Conservation (phyloP, 2,888 invertebrate species). For the Euzetes globulus region DNA sequence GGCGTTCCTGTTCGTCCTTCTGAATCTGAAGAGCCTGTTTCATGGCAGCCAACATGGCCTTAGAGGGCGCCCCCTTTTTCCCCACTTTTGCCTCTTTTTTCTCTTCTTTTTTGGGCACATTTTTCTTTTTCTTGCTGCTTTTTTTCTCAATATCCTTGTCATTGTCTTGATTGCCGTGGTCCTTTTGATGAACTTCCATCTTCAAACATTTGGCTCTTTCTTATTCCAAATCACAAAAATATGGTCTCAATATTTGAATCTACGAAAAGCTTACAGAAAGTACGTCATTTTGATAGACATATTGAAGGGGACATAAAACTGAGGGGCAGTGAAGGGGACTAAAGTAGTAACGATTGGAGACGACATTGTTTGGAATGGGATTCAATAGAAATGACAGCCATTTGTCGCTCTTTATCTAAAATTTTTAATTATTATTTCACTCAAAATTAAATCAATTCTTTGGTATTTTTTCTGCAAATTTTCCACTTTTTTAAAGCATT, state of each 20-base stretch:
- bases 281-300: no score
- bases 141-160: conserved; percentile 42
- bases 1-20: conserved; percentile 58
- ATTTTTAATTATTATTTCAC: no score
- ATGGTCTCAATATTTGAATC: no score
- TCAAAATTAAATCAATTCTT: not conserved
- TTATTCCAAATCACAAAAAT: no score
- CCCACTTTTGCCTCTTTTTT: conserved; percentile 30
- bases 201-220: no score
- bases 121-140: conserved; percentile 46
- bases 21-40: conserved; percentile 63
- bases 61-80: conserved; percentile 32
- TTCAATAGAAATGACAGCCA: not conserved
- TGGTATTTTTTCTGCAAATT: not conserved
- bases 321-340: no score
- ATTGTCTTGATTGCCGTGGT: conserved; percentile 6
- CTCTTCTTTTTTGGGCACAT: conserved; percentile 59
- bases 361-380: not conserved
- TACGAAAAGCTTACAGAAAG: no score
- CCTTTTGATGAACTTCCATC: no score
- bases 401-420: not conserved
- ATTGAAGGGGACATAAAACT: no score
- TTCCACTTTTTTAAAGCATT: not conserved
- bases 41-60: conserved; percentile 66
- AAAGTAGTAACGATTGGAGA: no score